Percentiles rank a stretch among this genome's conserved stretches.
Conservation (phyloP, 2,888 invertebrate genomes). For the Cantharis rustica region DNA sequence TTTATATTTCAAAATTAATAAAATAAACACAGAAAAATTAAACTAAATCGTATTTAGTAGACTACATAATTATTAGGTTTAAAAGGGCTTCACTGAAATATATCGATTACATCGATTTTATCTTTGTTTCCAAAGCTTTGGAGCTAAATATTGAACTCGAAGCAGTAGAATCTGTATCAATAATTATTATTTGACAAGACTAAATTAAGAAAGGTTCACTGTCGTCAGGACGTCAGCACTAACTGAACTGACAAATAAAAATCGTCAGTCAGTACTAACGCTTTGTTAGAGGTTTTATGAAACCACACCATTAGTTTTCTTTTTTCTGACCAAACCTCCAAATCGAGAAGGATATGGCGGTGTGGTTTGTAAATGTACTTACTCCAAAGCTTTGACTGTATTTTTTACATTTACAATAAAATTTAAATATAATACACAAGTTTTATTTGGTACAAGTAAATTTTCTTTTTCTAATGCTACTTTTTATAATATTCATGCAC, state of each 20-base stretch:
- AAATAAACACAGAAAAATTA: background rate
- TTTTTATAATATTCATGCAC: background rate
- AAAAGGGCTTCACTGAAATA: background rate
- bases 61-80: background rate
- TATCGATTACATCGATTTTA: background rate
- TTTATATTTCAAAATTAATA: background rate
- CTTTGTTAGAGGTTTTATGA: too few relatives aligned
- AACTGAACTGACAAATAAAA: background rate
- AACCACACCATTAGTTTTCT: background rate
- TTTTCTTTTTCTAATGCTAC: background rate
- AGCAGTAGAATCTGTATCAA: too few relatives aligned
- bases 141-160: background rate
- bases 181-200: too few relatives aligned
- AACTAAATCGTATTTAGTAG: background rate
- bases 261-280: background rate
- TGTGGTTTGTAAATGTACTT: background rate
- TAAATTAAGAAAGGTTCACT: too few relatives aligned
- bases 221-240: too few relatives aligned
- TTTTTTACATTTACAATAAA: background rate
- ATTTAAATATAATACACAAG: background rate
- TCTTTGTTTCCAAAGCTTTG: background rate
- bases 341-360: background rate
- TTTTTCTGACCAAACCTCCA: background rate
- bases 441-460: background rate
- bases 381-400: background rate